Percentiles rank a stretch among this genome's conserved stretches.
phyloP scores from a whole-genome alignment of 2,113 vertebrate genomes.

The Pseudopipra pipra region DNA sequence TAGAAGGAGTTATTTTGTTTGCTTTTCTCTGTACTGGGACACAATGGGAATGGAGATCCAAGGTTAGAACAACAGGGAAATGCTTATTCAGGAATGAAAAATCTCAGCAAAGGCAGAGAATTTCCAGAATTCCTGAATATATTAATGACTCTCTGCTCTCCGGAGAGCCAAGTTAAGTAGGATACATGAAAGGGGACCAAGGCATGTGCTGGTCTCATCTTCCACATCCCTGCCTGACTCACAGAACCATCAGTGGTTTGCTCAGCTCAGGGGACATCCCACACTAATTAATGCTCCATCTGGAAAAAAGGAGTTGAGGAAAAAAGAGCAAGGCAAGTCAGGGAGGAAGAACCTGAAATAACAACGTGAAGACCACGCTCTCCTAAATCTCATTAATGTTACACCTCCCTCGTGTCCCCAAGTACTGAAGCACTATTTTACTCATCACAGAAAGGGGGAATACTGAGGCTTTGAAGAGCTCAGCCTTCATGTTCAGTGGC shows the following conservation, averaged over 20 bases:
- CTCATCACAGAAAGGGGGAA: neutral
- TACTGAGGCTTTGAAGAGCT: neutral
- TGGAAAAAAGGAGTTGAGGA: neutral
- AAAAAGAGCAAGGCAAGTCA: neutral
- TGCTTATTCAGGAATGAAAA: neutral
- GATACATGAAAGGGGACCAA: neutral
- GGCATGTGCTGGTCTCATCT: neutral
- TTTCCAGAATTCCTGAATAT: neutral
- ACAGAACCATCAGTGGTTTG: neutral
- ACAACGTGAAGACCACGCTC: neutral
- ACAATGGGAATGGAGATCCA: neutral
- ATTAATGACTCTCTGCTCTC: neutral
- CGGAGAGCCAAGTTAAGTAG: neutral
- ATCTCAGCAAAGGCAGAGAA: neutral
- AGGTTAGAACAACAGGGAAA: neutral
- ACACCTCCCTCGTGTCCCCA: neutral
- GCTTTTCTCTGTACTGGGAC: neutral
- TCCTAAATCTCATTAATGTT: neutral
- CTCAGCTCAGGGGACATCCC: neutral
- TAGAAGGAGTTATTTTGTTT: neutral
- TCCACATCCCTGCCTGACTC: neutral
- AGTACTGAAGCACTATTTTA: neutral
- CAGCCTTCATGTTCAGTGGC: neutral
- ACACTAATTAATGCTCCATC: neutral
- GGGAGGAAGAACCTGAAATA: neutral